These are phyloP conservation scores for Andricus quercusramuli DNA, from an alignment of 2,888 invertebrate species.

Conservation along the genomic window DNA sequence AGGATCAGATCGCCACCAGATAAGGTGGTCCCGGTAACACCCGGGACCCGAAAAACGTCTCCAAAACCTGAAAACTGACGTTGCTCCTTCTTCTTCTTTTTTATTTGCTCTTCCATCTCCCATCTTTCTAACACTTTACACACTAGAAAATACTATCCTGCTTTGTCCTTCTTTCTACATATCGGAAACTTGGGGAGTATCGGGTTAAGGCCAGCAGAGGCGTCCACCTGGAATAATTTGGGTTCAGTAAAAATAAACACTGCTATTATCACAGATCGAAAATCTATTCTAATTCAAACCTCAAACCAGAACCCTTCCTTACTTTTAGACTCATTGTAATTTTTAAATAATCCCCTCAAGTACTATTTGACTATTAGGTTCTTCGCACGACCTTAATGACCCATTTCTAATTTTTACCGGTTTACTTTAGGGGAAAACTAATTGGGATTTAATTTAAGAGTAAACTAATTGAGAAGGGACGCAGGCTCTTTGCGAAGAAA, in stretches of 20 bases:
- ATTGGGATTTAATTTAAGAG: slow-evolving; percentile 42
- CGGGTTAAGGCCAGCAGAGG: slow-evolving; percentile 52
- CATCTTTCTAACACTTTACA: slow-evolving; percentile 42
- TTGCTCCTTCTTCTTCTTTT: slow-evolving; percentile 47
- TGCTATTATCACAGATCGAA: slow-evolving; percentile 16
- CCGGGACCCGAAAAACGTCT: slow-evolving; percentile 74
- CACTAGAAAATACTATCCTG: slow-evolving; percentile 32
- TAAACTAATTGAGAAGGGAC: slow-evolving; percentile 40
- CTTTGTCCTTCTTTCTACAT: slow-evolving; percentile 38
- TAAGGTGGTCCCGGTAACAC: slow-evolving; percentile 78
- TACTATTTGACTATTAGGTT: slow-evolving; percentile 12
- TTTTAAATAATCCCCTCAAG: neutral
- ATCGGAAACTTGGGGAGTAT: slow-evolving; percentile 51
- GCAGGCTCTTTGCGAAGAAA: slow-evolving; percentile 44
- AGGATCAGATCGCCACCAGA: slow-evolving; percentile 78
- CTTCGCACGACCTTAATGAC: neutral
- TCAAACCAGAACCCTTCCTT: neutral
- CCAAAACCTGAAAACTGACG: slow-evolving; percentile 58
- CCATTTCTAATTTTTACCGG: slow-evolving; percentile 5
- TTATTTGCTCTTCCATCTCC: slow-evolving; percentile 44
- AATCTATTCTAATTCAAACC: slow-evolving; percentile 18
- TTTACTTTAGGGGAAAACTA: slow-evolving; percentile 40
- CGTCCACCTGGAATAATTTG: slow-evolving; percentile 40
- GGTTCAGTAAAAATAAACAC: neutral
- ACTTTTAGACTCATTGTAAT: neutral